A percentile compares a stretch with the other conserved stretches of the same genome.
Conservation (phyloP, 2,888 invertebrate genomes). For the Proisotoma minuta region DNA sequence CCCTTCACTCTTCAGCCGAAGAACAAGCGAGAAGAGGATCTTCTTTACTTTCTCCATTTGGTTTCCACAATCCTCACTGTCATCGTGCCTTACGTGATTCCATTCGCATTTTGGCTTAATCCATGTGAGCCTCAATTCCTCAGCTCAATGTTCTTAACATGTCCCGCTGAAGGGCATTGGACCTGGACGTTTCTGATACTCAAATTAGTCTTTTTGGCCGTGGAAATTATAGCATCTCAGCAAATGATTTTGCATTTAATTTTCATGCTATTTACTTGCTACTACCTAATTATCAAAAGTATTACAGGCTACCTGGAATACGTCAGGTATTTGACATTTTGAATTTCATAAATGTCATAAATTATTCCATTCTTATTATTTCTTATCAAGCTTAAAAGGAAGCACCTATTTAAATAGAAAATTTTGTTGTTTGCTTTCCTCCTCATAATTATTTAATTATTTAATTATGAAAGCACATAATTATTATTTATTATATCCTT, state of each 20-base stretch:
- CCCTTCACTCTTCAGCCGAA: background rate
- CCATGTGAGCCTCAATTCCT: slow-evolving; percentile 14
- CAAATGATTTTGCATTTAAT: slow-evolving; percentile 15
- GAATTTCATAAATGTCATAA: too few species aligned
- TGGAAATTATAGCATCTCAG: slow-evolving; percentile 12
- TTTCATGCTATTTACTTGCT: slow-evolving; percentile 10
- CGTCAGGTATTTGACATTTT: slow-evolving; percentile 9
- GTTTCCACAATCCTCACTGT: slow-evolving; percentile 6
- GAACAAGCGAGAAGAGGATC: background rate
- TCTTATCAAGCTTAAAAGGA: too few species aligned
- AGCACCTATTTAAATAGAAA: too few species aligned
- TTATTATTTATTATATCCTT: too few species aligned
- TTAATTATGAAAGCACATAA: too few species aligned
- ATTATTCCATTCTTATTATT: too few species aligned
- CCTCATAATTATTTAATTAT: too few species aligned
- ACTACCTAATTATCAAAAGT: slow-evolving; percentile 7
- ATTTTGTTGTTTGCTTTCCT: too few species aligned
- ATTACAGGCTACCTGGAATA: slow-evolving; percentile 10
- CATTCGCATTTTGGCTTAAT: slow-evolving; percentile 5
- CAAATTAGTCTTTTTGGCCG: slow-evolving; percentile 3
- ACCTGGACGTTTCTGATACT: slow-evolving; percentile 9
- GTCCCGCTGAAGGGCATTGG: background rate
- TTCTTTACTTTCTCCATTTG: background rate
- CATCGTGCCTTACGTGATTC: slow-evolving; percentile 8
- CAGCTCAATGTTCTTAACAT: slow-evolving; percentile 12